These are phyloP conservation scores for Andrena praecox DNA, from an alignment of 2,888 invertebrate genomes.

Conservation along the genomic window DNA sequence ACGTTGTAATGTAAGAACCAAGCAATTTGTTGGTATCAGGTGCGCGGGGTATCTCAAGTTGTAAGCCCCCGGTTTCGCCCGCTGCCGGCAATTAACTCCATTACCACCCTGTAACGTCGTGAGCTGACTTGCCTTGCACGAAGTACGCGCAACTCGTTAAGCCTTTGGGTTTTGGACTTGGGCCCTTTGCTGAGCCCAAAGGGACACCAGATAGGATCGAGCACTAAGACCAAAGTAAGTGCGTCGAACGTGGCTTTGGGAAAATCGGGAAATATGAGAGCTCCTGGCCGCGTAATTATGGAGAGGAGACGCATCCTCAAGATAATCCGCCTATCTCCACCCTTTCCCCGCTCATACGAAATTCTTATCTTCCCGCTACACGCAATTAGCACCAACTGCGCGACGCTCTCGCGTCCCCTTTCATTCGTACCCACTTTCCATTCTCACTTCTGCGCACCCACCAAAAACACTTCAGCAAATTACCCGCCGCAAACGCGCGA, in stretches of 20 bases:
- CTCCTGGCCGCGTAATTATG: not conserved
- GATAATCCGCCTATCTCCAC: not conserved
- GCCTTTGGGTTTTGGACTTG: slow-evolving; percentile 80
- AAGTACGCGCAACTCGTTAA: slow-evolving; percentile 81
- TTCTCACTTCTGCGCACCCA: not conserved
- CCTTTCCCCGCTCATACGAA: not conserved
- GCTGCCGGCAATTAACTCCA: slow-evolving; percentile 83
- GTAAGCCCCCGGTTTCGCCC: slow-evolving; percentile 82
- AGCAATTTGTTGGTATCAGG: slow-evolving; percentile 85
- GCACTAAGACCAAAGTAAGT: slow-evolving; percentile 27
- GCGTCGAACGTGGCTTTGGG: slow-evolving; percentile 8
- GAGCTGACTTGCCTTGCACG: slow-evolving; percentile 74
- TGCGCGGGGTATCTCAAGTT: slow-evolving; percentile 83
- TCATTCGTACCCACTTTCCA: not conserved
- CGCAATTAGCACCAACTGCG: too few species aligned
- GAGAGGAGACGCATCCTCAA: not conserved
- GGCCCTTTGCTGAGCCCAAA: slow-evolving; percentile 66
- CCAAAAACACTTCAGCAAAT: not conserved
- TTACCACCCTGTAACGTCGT: slow-evolving; percentile 84
- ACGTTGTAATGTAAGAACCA: slow-evolving; percentile 76
- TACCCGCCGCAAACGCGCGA: not conserved
- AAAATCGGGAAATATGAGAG: slow-evolving; percentile 20
- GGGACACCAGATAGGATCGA: slow-evolving; percentile 60
- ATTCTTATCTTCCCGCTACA: too few species aligned
- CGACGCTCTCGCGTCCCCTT: too few species aligned